Base-by-base conservation (phyloP, 37 sponge, comb jelly and placozoan species). In the Halisarca cf. caerulea region DNA sequence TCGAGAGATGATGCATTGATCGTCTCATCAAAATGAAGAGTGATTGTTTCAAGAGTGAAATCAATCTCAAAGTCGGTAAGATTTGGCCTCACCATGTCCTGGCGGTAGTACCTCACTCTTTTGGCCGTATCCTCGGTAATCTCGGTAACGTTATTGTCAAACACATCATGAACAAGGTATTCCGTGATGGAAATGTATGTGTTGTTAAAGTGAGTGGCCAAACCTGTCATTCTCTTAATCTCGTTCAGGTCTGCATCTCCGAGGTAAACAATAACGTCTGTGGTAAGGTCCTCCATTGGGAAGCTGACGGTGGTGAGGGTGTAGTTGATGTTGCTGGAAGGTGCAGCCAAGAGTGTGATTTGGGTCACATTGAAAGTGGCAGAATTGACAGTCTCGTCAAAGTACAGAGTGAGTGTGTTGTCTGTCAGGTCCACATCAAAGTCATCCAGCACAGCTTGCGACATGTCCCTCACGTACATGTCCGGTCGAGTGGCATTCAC, bases 11-110 rank as follows among this genome's bases (percentile, higher is more conserved):
- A 68, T 5, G 78, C 88, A 83, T 94, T 85, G 1, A 96, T 90
- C 24, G 97, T 91, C 58, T 96, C 97, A 60, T 89, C 85, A 84
- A 96, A 96, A 54, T 71, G 83, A 33, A 96, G 86, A 0, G 90
- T 91, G 15, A 96, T 62, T 0, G 78, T 44, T 24, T 94, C 85
- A 43, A 72, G 78, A 39, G 91, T 87, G 18, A 96, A 43, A 70
- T 96, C 86, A 15, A 94, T 45, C 21, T 94, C 84, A 53, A 92
- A 96, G 15, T 61, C 21, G 4, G 23, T n/a, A 20, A 96, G 58
- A 20, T 15, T 51, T 32, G 97, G 94, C 6, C 77, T 51, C 15
- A 83, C 83, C 0, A 59, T 33, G 41, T 96, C 94, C 32, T 41
- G 64, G 5, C 58, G 82, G 70, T 77, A 95, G 15, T 3, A 32